A percentile compares a stretch with the other conserved stretches of the same genome.
These are phyloP conservation scores for Phymatocera aterrima DNA, from an alignment of 2,888 invertebrate genomes.

Conservation along the genomic window DNA sequence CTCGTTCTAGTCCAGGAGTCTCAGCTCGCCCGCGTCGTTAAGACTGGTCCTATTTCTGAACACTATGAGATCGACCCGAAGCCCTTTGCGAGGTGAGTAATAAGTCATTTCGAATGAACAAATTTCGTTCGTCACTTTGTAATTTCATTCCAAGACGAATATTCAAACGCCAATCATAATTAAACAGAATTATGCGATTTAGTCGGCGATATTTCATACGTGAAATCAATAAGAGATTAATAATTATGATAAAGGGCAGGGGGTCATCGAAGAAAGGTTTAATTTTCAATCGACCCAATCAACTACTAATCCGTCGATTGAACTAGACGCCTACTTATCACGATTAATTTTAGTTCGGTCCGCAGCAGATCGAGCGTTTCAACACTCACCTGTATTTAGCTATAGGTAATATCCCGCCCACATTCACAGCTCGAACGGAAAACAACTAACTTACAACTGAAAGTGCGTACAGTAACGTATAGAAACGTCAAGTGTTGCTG, in stretches of 20 bases:
- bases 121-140: neutral
- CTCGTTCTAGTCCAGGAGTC: constrained; percentile 74
- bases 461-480: neutral
- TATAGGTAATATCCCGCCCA: constrained; percentile 3
- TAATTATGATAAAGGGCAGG: neutral
- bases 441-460: no score
- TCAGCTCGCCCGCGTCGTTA: constrained; percentile 74
- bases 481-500: no score
- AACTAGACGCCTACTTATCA: constrained; percentile 25
- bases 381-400: constrained; percentile 33
- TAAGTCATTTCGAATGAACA: neutral
- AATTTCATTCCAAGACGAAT: no score
- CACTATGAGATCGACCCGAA: constrained; percentile 76
- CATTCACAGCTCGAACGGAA: constrained; percentile 16
- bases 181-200: no score
- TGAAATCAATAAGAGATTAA: neutral
- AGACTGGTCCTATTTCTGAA: constrained; percentile 76
- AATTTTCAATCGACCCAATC: constrained; percentile 15
- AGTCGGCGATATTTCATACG: neutral
- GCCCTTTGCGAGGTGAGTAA: constrained; percentile 76
- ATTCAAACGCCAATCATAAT: no score
- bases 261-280: neutral
- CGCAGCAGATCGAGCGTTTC: constrained; percentile 35
- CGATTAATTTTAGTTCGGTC: constrained; percentile 35
- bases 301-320: neutral